Evolutionary conservation across 2,797 vertebrate species (phyloP).

Genomic region (Bradypodion ventrale): DNA sequence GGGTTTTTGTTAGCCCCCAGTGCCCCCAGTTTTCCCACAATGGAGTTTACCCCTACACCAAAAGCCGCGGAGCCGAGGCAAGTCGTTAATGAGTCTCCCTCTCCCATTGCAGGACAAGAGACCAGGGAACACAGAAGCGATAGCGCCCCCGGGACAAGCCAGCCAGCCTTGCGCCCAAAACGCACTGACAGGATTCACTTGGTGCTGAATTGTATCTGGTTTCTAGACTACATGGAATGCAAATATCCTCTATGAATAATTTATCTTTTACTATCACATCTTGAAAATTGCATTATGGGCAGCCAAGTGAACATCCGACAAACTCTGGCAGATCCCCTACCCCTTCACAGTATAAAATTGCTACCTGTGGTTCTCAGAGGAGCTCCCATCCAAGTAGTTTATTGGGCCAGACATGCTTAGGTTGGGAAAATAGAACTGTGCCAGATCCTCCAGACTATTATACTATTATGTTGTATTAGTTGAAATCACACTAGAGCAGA

Average conservation of each 20-base stretch:
- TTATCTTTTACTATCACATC: constrained; percentile 48
- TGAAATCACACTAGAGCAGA: not conserved
- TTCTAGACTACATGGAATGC: constrained; percentile 50
- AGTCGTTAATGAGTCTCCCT: too few species aligned
- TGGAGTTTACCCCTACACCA: too few species aligned
- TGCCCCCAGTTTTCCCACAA: too few species aligned
- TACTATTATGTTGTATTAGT: not conserved
- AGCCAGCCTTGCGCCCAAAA: too few species aligned
- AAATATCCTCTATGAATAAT: constrained; percentile 62
- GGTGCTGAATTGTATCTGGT: constrained; percentile 1
- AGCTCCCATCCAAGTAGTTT: not conserved
- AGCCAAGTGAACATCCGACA: constrained; percentile 50
- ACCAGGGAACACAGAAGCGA: too few species aligned
- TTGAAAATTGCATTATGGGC: constrained; percentile 64
- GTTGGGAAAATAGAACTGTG: not conserved
- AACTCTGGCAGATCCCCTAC: not conserved
- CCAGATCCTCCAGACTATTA: too few species aligned
- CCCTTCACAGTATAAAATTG: constrained; percentile 45
- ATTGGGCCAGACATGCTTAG: not conserved
- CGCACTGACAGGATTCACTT: constrained; percentile 17
- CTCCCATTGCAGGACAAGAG: too few species aligned
- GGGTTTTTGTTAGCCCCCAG: too few species aligned
- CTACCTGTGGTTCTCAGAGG: not conserved
- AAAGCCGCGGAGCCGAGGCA: too few species aligned
- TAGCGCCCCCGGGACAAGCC: too few species aligned